Percentiles rank a stretch among this genome's conserved stretches.
phyloP scores from a whole-genome alignment of 1,140 invertebrate species.

The Nomia melanderi region DNA sequence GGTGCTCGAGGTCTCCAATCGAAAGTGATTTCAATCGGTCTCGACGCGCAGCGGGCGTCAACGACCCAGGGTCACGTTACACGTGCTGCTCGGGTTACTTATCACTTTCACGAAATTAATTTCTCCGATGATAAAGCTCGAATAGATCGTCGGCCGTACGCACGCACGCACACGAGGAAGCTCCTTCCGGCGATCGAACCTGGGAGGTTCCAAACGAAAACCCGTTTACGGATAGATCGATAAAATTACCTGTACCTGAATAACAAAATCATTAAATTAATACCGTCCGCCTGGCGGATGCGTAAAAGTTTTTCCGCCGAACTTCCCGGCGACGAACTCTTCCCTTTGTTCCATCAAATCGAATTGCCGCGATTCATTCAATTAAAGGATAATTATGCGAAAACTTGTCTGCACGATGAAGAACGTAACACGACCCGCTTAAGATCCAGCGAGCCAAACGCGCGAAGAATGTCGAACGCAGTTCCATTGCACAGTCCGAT shows the following conservation, averaged over 20 bases:
- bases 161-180: slow-evolving; percentile 10
- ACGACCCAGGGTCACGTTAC: slow-evolving; percentile 50
- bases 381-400: too few relatives aligned
- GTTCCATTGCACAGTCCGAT: too few relatives aligned
- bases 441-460: too few relatives aligned
- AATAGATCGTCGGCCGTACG: slow-evolving; percentile 20
- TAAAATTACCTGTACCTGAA: slow-evolving; percentile 5
- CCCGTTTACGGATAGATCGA: background rate
- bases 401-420: too few relatives aligned
- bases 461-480: too few relatives aligned
- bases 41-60: slow-evolving; percentile 9
- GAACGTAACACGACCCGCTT: too few relatives aligned
- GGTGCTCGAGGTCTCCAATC: slow-evolving; percentile 24
- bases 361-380: too few relatives aligned
- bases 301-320: slow-evolving; percentile 12
- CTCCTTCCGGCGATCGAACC: too few relatives aligned
- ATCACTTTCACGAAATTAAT: slow-evolving; percentile 61
- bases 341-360: too few relatives aligned
- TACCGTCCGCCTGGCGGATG: background rate
- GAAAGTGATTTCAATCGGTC: slow-evolving; percentile 50
- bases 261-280: slow-evolving; percentile 13
- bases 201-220: too few relatives aligned
- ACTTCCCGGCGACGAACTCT: too few relatives aligned
- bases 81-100: slow-evolving; percentile 45
- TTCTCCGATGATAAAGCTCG: slow-evolving; percentile 37